Conservation (phyloP, 1,140 invertebrate genomes). For the Drosophila insularis region DNA sequence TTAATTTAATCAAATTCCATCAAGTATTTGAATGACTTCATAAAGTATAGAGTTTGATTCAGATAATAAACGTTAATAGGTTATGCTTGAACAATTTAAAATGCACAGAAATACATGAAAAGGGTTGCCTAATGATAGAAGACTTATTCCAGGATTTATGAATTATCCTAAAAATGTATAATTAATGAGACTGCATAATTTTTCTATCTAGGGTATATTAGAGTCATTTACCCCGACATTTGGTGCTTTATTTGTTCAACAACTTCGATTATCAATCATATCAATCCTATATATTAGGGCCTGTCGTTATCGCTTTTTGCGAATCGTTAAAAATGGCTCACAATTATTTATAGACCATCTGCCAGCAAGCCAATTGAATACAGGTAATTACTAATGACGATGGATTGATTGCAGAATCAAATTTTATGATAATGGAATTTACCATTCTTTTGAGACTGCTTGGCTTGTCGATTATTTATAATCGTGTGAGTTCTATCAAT, state of each 20-base stretch:
- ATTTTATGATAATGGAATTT: not conserved
- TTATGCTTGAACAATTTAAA: no score
- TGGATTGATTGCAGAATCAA: slow-evolving; percentile 1
- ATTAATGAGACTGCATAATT: not conserved
- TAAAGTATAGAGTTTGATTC: no score
- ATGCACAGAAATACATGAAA: no score
- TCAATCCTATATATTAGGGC: not conserved
- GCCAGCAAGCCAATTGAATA: not conserved
- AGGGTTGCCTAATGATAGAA: no score
- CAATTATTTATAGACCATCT: slow-evolving; percentile 33
- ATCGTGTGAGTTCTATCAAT: not conserved
- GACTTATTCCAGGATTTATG: not conserved
- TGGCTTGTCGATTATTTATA: not conserved
- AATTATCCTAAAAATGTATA: not conserved
- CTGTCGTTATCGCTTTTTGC: slow-evolving; percentile 19
- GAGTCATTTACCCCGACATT: not conserved
- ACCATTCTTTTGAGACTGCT: not conserved
- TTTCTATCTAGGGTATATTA: not conserved
- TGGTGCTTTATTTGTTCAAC: not conserved
- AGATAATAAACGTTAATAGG: no score
- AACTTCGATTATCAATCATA: not conserved
- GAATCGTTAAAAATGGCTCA: slow-evolving; percentile 39
- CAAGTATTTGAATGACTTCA: no score
- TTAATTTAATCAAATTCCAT: no score
- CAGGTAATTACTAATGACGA: not conserved